These are phyloP conservation scores for Formica exsecta DNA, from an alignment of 1,140 invertebrate genomes.

Conservation along the genomic window DNA sequence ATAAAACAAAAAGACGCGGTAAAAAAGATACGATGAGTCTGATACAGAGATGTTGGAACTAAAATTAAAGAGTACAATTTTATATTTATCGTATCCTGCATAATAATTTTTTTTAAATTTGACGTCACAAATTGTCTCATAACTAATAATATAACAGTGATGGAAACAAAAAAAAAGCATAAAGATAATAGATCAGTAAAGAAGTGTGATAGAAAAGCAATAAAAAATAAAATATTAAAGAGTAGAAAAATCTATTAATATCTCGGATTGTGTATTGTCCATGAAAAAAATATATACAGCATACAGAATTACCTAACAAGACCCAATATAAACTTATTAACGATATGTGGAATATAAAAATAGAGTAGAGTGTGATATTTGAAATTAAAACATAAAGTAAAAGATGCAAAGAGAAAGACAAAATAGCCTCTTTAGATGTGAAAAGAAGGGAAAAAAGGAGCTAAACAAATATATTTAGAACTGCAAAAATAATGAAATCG, in stretches of 20 bases:
- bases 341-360: background rate
- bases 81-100: background rate
- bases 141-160: background rate
- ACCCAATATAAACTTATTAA: background rate
- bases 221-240: background rate
- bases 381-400: background rate
- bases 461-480: background rate
- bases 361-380: background rate
- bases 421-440: background rate
- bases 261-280: background rate
- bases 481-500: conserved; percentile 1
- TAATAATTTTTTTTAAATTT: background rate
- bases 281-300: background rate
- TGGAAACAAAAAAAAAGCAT: background rate
- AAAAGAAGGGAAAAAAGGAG: background rate
- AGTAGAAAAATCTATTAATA: background rate
- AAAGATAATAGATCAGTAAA: background rate
- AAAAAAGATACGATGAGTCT: too few species aligned
- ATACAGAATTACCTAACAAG: background rate
- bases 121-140: background rate
- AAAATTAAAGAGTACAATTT: background rate
- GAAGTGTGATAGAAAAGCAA: background rate
- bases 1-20: background rate
- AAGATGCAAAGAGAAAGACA: background rate
- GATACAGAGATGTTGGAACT: background rate